phyloP scores from a whole-genome alignment of 2,797 vertebrate genomes.

The Anguilla pacifica region DNA sequence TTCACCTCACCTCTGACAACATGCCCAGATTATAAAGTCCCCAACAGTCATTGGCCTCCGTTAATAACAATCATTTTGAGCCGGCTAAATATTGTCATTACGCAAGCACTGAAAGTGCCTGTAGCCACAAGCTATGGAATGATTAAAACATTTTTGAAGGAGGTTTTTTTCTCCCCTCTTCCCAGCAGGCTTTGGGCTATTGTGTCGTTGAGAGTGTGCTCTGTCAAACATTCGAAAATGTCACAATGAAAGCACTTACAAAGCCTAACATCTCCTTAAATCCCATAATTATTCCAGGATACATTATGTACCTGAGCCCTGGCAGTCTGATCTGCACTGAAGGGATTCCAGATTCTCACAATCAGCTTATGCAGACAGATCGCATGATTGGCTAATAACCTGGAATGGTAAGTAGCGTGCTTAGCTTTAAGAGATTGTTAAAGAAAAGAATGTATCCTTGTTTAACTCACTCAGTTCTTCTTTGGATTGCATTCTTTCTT shows the following conservation, averaged over 20 bases:
- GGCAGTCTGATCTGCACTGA: constrained; percentile 68
- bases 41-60: constrained; percentile 33
- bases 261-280: constrained; percentile 74
- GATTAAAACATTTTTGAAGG: constrained; percentile 64
- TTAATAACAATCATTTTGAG: constrained; percentile 52
- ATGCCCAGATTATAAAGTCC: constrained; percentile 35
- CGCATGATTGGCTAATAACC: constrained; percentile 70
- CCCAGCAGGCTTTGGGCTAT: constrained; percentile 50
- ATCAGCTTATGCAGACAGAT: constrained; percentile 75
- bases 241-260: constrained; percentile 74
- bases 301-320: constrained; percentile 72
- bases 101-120: constrained; percentile 36
- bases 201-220: constrained; percentile 57
- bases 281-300: constrained; percentile 76
- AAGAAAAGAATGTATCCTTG: constrained; percentile 57
- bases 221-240: constrained; percentile 69
- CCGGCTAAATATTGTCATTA: constrained; percentile 51
- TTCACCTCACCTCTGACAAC: constrained; percentile 11
- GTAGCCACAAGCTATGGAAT: constrained; percentile 50
- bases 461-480: constrained; percentile 20
- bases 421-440: constrained; percentile 62
- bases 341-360: constrained; percentile 69
- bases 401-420: constrained; percentile 65
- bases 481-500: constrained; percentile 46
- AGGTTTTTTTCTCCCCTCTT: constrained; percentile 32